Conservation (phyloP, 2,888 invertebrate species). For the Pheosia tremula region DNA sequence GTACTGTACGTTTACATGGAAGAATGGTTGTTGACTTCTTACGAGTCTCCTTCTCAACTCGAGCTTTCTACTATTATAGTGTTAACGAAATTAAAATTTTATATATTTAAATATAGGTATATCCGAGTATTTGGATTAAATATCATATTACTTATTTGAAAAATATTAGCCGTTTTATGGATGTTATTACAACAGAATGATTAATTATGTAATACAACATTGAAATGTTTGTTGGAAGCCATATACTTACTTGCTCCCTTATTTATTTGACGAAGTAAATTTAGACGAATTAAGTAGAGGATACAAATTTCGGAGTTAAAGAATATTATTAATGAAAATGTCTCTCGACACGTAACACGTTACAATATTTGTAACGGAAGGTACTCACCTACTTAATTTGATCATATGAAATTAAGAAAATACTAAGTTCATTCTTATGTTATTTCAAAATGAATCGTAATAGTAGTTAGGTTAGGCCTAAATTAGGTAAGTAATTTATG, state of each 20-base stretch:
- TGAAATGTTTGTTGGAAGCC: too few relatives aligned
- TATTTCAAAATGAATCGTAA: conserved; percentile 12
- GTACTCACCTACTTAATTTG: too few relatives aligned
- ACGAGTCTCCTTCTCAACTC: conserved; percentile 76
- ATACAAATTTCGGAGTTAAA: too few relatives aligned
- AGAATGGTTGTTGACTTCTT: conserved; percentile 79
- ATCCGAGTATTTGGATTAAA: conserved; percentile 12
- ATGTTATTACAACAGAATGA: conserved; percentile 5
- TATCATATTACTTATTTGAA: conserved; percentile 6
- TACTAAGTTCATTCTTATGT: conserved; percentile 10
- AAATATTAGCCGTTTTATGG: conserved; percentile 9
- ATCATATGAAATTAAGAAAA: neutral
- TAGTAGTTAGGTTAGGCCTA: conserved; percentile 2
- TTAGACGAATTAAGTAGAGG: too few relatives aligned
- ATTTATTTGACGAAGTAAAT: too few relatives aligned
- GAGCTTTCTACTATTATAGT: conserved; percentile 74
- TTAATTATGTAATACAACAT: neutral
- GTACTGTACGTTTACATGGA: conserved; percentile 40
- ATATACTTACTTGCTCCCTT: too few relatives aligned
- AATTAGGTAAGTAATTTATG: conserved; percentile 2
- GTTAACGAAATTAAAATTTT: conserved; percentile 41
- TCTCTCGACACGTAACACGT: too few relatives aligned
- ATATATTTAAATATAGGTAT: conserved; percentile 23
- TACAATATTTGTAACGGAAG: too few relatives aligned
- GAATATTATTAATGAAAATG: too few relatives aligned